Evolutionary conservation across 2,113 vertebrate species (phyloP).

Genomic region (Phoenicopterus ruber): DNA sequence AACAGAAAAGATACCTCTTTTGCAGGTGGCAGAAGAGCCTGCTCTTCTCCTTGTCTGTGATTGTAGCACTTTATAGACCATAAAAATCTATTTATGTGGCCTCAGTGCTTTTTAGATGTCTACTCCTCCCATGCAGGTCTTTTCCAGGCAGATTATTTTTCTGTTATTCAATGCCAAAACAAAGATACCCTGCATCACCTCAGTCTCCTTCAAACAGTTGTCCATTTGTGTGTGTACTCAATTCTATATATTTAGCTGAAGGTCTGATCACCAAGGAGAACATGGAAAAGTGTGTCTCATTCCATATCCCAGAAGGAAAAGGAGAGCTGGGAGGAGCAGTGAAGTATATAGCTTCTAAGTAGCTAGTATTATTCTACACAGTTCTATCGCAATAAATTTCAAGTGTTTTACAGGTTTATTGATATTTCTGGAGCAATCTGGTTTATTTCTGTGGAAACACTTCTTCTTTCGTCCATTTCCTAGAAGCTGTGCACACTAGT

Average conservation of each 20-base stretch:
- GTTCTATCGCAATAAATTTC: neutral
- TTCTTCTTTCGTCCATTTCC: neutral
- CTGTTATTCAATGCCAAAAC: neutral
- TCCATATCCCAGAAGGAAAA: neutral
- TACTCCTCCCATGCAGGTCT: neutral
- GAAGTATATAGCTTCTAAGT: neutral
- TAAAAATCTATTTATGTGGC: neutral
- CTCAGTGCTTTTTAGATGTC: neutral
- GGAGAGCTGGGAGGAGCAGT: neutral
- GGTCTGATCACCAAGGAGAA: neutral
- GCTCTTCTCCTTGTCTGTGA: neutral
- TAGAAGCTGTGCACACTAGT: neutral
- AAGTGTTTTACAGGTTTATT: neutral
- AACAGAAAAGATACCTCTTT: neutral
- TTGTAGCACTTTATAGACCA: neutral
- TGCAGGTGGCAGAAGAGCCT: neutral
- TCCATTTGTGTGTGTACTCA: neutral
- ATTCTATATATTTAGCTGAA: neutral
- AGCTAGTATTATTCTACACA: neutral
- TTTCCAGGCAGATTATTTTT: neutral
- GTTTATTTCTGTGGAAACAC: neutral
- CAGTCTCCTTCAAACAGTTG: neutral
- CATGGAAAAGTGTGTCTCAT: neutral
- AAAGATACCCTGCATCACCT: neutral
- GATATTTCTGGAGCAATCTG: neutral